phyloP scores from a whole-genome alignment of 53 echinoderm and acorn worm species.

The Henricia sp. region DNA sequence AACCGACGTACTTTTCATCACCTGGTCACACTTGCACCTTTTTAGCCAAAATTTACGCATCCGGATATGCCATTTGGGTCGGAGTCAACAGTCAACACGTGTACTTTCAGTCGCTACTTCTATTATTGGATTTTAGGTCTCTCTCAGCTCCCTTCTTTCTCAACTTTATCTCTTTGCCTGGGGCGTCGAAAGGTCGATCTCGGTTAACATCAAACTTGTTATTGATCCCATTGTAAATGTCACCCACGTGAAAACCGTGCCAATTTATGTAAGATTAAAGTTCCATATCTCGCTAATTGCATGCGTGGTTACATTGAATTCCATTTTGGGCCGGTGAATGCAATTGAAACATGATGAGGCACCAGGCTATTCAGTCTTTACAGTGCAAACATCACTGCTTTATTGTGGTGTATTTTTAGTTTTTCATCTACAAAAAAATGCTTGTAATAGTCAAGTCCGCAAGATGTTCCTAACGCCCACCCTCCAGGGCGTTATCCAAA shows the following conservation, averaged over 20 bases:
- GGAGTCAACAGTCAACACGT: conserved; percentile 66
- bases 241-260: conserved; percentile 19
- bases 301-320: no score
- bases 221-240: conserved; percentile 28
- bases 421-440: no score
- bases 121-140: conserved; percentile 40
- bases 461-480: no score
- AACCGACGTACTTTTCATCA: conserved; percentile 60
- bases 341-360: no score
- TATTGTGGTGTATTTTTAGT: no score
- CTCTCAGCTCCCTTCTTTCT: no score
- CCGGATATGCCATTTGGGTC: conserved; percentile 58
- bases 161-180: conserved; percentile 23
- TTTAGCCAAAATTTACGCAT: conserved; percentile 51
- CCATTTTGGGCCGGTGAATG: no score
- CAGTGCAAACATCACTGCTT: no score
- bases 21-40: conserved; percentile 61
- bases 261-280: background rate
- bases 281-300: no score
- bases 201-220: conserved; percentile 52
- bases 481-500: no score
- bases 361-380: no score
- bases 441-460: no score
- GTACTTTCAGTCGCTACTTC: conserved; percentile 38
- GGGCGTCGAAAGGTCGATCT: conserved; percentile 54